phyloP scores from a whole-genome alignment of 2,888 invertebrate genomes.

The Phortica magna region DNA sequence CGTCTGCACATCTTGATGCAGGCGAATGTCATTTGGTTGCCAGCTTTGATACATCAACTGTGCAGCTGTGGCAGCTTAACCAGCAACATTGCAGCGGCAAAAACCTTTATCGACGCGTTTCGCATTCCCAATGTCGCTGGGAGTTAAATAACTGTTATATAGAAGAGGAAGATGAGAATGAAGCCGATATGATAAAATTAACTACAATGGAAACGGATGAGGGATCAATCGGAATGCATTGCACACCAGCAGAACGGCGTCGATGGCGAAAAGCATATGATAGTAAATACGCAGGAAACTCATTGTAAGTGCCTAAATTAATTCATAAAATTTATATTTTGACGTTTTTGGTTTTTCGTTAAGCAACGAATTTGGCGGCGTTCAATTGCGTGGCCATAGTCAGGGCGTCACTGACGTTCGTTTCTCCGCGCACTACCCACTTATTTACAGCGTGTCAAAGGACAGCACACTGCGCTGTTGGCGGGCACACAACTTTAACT shows the following conservation, averaged over 20 bases:
- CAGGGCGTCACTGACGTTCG: slow-evolving; percentile 83
- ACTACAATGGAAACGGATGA: slow-evolving; percentile 48
- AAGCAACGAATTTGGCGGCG: slow-evolving; percentile 79
- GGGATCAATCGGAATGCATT: slow-evolving; percentile 23
- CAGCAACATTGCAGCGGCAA: slow-evolving; percentile 70
- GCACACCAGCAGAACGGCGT: slow-evolving; percentile 48
- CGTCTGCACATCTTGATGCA: slow-evolving; percentile 70
- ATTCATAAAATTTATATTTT: neutral
- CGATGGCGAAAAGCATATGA: slow-evolving; percentile 51
- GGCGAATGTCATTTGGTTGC: slow-evolving; percentile 76
- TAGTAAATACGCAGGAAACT: slow-evolving; percentile 69
- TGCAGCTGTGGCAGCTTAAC: slow-evolving; percentile 77
- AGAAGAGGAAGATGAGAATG: slow-evolving; percentile 56
- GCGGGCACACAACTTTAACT: slow-evolving; percentile 83
- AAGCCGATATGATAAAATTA: neutral
- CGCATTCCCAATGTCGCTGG: slow-evolving; percentile 71
- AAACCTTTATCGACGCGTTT: slow-evolving; percentile 68
- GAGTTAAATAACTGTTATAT: slow-evolving; percentile 66
- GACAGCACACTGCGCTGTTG: slow-evolving; percentile 89
- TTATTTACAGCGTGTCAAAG: slow-evolving; percentile 85
- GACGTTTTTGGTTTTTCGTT: neutral
- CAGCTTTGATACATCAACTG: slow-evolving; percentile 75
- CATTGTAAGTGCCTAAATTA: slow-evolving; percentile 66
- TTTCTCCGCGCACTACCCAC: slow-evolving; percentile 80
- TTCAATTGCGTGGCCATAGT: slow-evolving; percentile 85